Base-by-base conservation (phyloP, 2,888 invertebrate genomes). In the Scaptodrosophila latifasciaeformis region DNA sequence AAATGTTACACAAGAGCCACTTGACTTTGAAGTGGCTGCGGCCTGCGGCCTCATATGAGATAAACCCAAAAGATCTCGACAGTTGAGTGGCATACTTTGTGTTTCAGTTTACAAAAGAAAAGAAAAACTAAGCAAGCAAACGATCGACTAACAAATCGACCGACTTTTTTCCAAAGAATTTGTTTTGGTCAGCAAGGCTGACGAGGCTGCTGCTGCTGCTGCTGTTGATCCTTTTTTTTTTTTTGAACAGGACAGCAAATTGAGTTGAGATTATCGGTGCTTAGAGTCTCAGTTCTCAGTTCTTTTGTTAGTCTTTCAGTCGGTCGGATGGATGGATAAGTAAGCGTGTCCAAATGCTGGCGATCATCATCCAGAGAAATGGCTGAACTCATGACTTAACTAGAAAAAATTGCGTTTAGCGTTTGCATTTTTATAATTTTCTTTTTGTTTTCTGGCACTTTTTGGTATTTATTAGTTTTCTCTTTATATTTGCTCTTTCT, bases 131-230 rank as follows among this genome's bases (percentile, higher is more conserved):
- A 37, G 27, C 9, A n/a, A 37, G 9, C 9, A 17, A 13, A 17
- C 34, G 15, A 47, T 15, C 24, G 24, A 24, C n/a, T n/a, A n/a
- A n/a, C n/a, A 45, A 15, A 40, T 35, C 17, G 30, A 62, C 77
- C 79, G 77, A 65, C 67, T 64, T 71, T 81, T 59, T 76, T 82
- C 71, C 62, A 59, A 35, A 68, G 83, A 83, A 83, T 54, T 46
- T 40, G 54, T 67, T 58, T 67, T 60, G 52, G 60, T 56, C 67
- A 51, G 54, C 57, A 55, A 24, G 9, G 39, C 40, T 2, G 19
- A 18, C 52, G 24, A 34, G 15, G 34, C 18, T 13, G 21, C 18
- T 43, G 49, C 42, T 52, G 43, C 54, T 44, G 35, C 46, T 42
- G 53, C 44, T 27, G 31, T 35, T 39, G 35, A 39, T 27, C 52